These are phyloP conservation scores for Aphidius ervi DNA, from an alignment of 1,140 invertebrate species.

Conservation along the genomic window DNA sequence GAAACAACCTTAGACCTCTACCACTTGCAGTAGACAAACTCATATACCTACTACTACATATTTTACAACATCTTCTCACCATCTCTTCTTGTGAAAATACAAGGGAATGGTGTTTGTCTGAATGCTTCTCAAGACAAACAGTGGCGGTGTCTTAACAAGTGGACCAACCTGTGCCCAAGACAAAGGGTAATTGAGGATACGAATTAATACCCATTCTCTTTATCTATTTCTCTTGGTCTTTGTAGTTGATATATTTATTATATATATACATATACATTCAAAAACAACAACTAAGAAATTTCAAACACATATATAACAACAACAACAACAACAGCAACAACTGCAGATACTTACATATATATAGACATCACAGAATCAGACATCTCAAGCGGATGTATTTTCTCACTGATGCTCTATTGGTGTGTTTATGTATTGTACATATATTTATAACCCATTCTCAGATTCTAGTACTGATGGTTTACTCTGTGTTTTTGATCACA, in stretches of 20 bases:
- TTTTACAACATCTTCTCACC: constrained; percentile 7
- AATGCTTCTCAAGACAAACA: constrained; percentile 52
- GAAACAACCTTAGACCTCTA: constrained; percentile 48
- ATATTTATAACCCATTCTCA: constrained; percentile 3
- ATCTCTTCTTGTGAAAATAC: not conserved
- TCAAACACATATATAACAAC: no score
- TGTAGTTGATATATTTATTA: not conserved
- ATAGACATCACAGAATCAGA: not conserved
- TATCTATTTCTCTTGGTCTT: constrained; percentile 15
- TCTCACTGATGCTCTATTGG: not conserved
- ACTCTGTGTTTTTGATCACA: no score
- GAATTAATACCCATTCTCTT: constrained; percentile 52
- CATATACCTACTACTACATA: not conserved
- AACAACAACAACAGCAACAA: no score
- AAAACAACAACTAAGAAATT: no score
- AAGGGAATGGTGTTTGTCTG: constrained; percentile 16
- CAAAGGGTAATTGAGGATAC: constrained; percentile 56
- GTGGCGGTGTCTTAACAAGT: constrained; percentile 56
- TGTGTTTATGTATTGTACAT: not conserved
- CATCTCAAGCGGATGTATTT: constrained; percentile 5
- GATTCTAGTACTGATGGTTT: constrained; percentile 11
- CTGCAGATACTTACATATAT: no score
- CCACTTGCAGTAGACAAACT: constrained; percentile 32
- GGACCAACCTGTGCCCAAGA: constrained; percentile 56
- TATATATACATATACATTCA: not conserved